A percentile compares a stretch with the other conserved stretches of the same genome.
These are phyloP conservation scores for Cheilosia urbana DNA, from an alignment of 2,888 invertebrate species.

Conservation along the genomic window DNA sequence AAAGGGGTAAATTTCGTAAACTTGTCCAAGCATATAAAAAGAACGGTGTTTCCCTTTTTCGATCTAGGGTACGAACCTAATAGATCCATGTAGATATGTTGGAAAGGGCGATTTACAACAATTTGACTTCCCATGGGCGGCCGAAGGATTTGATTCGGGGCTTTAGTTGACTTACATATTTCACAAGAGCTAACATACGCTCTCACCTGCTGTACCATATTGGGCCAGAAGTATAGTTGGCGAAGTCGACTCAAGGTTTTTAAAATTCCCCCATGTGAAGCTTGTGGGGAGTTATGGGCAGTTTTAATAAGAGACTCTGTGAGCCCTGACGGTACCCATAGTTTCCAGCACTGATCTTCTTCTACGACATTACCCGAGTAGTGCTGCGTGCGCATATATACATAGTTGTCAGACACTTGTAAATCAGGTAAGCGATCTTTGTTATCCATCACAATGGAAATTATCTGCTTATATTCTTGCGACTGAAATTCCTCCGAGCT, in stretches of 20 bases:
- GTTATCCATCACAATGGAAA: not conserved
- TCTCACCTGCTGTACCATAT: not conserved
- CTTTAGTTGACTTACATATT: not conserved
- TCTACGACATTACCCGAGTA: not conserved
- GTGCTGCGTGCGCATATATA: not conserved
- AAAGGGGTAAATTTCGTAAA: not conserved
- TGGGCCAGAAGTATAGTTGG: not conserved
- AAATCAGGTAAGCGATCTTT: slow-evolving; percentile 3
- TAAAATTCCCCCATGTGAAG: not conserved
- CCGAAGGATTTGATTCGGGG: not conserved
- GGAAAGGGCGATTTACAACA: slow-evolving; percentile 12
- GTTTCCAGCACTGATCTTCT: not conserved
- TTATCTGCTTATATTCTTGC: not conserved
- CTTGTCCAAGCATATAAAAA: not conserved
- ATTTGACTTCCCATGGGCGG: not conserved
- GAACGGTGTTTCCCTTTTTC: not conserved
- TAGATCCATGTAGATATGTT: slow-evolving; percentile 30
- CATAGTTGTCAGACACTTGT: not conserved
- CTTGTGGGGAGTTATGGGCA: slow-evolving; percentile 19
- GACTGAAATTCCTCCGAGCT: not conserved
- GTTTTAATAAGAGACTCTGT: not conserved
- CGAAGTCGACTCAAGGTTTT: not conserved
- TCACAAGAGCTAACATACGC: not conserved
- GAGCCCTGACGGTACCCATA: not conserved
- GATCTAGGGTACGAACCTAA: slow-evolving; percentile 24